Conservation (phyloP, 2,888 invertebrate genomes). For the Celastrina argiolus region DNA sequence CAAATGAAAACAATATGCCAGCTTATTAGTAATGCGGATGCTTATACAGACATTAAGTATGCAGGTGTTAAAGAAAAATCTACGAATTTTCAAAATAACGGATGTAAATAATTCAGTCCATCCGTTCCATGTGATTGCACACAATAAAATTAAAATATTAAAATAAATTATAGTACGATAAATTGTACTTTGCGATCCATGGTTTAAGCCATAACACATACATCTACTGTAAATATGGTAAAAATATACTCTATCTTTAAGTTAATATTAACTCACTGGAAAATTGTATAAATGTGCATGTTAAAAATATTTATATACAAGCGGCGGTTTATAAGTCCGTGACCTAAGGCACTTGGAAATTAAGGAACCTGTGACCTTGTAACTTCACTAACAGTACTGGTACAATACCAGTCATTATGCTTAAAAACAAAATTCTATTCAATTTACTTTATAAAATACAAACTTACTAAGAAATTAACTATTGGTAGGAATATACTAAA, state of each 20-base stretch:
- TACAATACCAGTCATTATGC: too few relatives aligned
- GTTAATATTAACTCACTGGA: conserved; percentile 33
- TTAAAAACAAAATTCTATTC: too few relatives aligned
- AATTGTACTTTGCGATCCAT: conserved; percentile 44
- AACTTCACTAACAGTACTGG: too few relatives aligned
- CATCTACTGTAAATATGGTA: conserved; percentile 42
- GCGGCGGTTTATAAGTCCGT: too few relatives aligned
- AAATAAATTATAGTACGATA: conserved; percentile 46
- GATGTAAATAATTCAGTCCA: conserved; percentile 70
- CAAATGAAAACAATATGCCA: conserved; percentile 51
- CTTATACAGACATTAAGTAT: conserved; percentile 46
- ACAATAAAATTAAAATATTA: conserved; percentile 47
- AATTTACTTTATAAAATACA: too few relatives aligned
- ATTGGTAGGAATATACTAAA: too few relatives aligned
- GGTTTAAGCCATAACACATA: conserved; percentile 41
- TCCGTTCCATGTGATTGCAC: conserved; percentile 66
- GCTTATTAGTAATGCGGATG: conserved; percentile 50
- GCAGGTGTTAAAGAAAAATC: conserved; percentile 41
- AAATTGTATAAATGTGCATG: conserved; percentile 30
- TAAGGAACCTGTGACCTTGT: too few relatives aligned
- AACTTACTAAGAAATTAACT: too few relatives aligned
- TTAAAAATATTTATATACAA: conserved; percentile 42
- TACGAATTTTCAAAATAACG: conserved; percentile 40
- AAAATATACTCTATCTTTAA: conserved; percentile 40
- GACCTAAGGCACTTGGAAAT: too few relatives aligned